Percentiles rank a stretch among this genome's conserved stretches.
These are phyloP conservation scores for Diadumene lineata DNA, from an alignment of 92 coral and sea anemone species.

Conservation along the genomic window DNA sequence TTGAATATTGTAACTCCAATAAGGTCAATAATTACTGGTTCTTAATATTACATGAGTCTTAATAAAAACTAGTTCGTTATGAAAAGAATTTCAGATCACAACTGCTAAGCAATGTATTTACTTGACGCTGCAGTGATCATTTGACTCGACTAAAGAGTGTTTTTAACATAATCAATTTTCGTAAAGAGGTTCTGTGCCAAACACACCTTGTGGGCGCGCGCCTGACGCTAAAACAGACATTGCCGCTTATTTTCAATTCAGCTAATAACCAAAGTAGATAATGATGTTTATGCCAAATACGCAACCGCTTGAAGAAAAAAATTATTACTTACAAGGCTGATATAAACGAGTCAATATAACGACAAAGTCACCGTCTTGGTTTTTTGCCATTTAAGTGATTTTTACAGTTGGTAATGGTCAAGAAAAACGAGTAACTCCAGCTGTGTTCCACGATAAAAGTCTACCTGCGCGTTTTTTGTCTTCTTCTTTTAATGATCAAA, in stretches of 20 bases:
- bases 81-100: slow-evolving; percentile 1
- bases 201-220: background rate
- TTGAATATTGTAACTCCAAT: slow-evolving; percentile 20
- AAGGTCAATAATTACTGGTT: slow-evolving; percentile 15
- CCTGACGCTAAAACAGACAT: background rate
- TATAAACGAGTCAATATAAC: background rate
- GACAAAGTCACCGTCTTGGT: background rate
- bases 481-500: slow-evolving; percentile 17
- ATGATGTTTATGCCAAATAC: slow-evolving; percentile 1
- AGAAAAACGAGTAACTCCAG: background rate
- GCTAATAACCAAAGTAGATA: slow-evolving; percentile 1
- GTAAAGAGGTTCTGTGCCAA: background rate
- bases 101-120: background rate
- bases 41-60: slow-evolving; percentile 20
- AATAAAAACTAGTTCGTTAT: slow-evolving; percentile 12
- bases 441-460: background rate
- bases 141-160: background rate
- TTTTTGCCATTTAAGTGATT: background rate
- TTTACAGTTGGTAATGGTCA: background rate
- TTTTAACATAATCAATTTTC: background rate
- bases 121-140: background rate
- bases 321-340: background rate
- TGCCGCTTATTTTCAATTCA: slow-evolving; percentile 1
- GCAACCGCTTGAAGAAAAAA: background rate
- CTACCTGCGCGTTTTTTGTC: background rate